Evolutionary conservation across 2,113 vertebrate species (phyloP).

Genomic region (Sclerurus mexicanus): DNA sequence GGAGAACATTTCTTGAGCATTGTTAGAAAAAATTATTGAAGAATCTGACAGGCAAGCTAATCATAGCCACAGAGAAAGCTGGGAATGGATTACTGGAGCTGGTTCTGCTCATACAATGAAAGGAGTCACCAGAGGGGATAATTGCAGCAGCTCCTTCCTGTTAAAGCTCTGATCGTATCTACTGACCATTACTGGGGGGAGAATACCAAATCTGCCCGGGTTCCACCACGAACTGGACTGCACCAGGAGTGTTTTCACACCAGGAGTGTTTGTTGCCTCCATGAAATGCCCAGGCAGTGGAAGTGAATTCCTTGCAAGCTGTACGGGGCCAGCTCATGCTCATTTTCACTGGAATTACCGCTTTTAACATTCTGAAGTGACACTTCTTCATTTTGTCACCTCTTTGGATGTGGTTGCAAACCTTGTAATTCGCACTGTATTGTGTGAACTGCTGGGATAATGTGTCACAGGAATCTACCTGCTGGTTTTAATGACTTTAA

Average conservation of each 20-base stretch:
- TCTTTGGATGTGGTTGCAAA: background rate
- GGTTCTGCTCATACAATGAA: background rate
- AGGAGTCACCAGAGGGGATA: background rate
- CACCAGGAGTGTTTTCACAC: background rate
- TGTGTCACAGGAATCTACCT: background rate
- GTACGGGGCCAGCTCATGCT: background rate
- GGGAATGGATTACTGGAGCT: background rate
- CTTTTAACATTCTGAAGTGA: background rate
- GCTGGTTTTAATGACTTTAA: background rate
- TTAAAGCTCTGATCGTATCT: background rate
- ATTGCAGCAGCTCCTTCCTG: background rate
- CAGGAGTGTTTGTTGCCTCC: background rate
- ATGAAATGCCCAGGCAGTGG: background rate
- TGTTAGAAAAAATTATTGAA: background rate
- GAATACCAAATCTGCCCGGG: background rate
- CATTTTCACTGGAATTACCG: background rate
- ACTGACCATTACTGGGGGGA: background rate
- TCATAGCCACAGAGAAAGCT: background rate
- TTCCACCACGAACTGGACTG: no score
- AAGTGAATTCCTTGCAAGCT: background rate
- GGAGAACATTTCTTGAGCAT: background rate
- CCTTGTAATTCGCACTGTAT: background rate
- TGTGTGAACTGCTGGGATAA: background rate
- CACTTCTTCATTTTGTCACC: background rate
- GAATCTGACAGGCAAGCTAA: background rate